Evolutionary conservation across 2,797 vertebrate species (phyloP), one percentile per base, ranked within the genome.

Genomic region (Carduelis carduelis): DNA sequence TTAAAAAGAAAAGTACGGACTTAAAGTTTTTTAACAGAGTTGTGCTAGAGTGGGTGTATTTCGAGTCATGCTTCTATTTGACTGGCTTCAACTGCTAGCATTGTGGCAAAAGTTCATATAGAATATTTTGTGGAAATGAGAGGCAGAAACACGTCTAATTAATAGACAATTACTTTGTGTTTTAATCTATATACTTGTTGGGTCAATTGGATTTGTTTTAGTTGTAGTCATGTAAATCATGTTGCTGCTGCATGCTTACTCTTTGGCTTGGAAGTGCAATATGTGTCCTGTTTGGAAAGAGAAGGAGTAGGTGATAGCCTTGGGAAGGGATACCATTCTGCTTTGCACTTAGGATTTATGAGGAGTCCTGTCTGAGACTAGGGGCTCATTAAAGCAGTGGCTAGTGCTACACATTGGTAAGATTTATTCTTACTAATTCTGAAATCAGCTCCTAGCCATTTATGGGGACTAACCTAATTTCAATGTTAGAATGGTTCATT

Each of bases 391-490:
- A 55, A 95, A 86, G 35, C 39, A 72, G 61, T 47, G 43, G n/a
- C 23, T 72, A 47, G 64, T 94, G 56, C 66, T 93, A 41, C 12
- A 27, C 57, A 32, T 41, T 82, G 74, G 21, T 83, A 84, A 87
- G 68, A 82, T 87, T 87, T 94, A 66, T 23, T 95, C 37, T 79
- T 88, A 34, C 11, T 46, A 91, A 60, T 46, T 94, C 52, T 90
- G 88, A 94, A 92, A 83, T 92, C 75, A 91, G 59, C 59, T 75
- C 46, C 53, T 53, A 92, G 46, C 32, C 23, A 4, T 82, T 97
- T 95, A 18, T 56, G 39, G 53, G 53, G 56, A 47, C 70, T 93
- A 86, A 94, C 44, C 30, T 90, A 72, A 94, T 96, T 90, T 87
- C 66, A 74, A 13, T 59, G 61, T 19, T 47, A 50, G 46, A 93